Conservation (phyloP, 2,888 invertebrate species). For the Celastrina argiolus region DNA sequence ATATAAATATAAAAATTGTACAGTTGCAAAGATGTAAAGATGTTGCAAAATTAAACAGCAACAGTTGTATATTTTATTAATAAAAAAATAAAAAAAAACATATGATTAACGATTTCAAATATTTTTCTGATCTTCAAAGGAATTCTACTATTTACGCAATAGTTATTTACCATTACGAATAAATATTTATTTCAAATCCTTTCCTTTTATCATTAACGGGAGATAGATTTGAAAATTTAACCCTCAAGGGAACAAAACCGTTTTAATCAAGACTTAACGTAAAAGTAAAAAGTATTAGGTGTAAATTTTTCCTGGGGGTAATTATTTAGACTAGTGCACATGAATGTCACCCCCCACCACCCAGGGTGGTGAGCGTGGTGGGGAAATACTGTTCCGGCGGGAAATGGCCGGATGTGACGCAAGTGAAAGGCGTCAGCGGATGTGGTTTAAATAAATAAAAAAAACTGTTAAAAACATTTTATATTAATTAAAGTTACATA, state of each 20-base stretch:
- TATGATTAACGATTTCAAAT: too few relatives aligned
- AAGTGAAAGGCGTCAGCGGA: not conserved
- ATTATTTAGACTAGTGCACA: conserved; percentile 9
- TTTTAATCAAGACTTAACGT: not conserved
- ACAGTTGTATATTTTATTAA: too few relatives aligned
- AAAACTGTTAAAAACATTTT: too few relatives aligned
- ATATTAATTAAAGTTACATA: too few relatives aligned
- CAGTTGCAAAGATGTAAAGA: too few relatives aligned
- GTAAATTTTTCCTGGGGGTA: conserved; percentile 7
- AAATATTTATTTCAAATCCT: not conserved
- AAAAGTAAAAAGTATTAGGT: conserved; percentile 2
- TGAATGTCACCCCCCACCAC: not conserved
- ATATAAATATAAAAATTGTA: too few relatives aligned
- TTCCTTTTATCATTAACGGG: not conserved
- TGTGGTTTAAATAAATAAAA: not conserved
- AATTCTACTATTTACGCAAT: not conserved
- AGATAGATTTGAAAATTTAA: not conserved
- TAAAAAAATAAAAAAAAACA: too few relatives aligned
- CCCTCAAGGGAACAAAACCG: not conserved
- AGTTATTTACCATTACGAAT: not conserved
- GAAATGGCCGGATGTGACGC: conserved; percentile 24
- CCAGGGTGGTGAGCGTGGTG: conserved; percentile 9
- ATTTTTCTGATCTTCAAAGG: too few relatives aligned
- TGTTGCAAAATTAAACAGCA: too few relatives aligned
- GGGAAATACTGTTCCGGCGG: conserved; percentile 24